Conservation (phyloP, 2,113 vertebrate genomes). For the Ciconia boyciana region DNA sequence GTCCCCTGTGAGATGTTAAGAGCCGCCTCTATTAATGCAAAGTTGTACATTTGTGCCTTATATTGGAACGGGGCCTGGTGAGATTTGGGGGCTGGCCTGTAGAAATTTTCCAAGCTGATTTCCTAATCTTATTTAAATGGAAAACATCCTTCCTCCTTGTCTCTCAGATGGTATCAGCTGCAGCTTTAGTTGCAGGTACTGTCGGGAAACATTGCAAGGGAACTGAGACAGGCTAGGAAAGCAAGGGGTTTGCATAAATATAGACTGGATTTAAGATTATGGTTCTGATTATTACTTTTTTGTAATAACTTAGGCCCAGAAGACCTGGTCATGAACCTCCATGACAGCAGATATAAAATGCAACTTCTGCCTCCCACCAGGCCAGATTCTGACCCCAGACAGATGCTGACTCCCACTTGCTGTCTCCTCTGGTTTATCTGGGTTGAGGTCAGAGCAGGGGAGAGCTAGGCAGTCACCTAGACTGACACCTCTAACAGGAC, state of each 20-base stretch:
- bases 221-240: neutral
- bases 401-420: neutral
- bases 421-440: neutral
- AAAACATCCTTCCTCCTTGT: neutral
- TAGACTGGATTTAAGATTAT: neutral
- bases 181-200: neutral
- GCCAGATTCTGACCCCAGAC: neutral
- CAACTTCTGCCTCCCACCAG: neutral
- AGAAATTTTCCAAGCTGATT: neutral
- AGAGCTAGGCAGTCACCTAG: neutral
- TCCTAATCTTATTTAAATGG: neutral
- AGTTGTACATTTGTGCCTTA: neutral
- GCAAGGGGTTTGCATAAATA: neutral
- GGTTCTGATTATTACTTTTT: neutral
- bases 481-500: neutral
- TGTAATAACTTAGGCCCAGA: neutral
- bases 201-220: neutral
- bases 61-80: neutral
- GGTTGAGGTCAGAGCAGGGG: neutral
- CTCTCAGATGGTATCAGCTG: neutral
- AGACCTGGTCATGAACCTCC: neutral
- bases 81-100: neutral
- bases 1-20: neutral
- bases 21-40: rapidly evolving
- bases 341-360: neutral